Percentiles rank a stretch among this genome's conserved stretches.
Conservation (phyloP, 1,140 invertebrate species). For the Nebria ingens region DNA sequence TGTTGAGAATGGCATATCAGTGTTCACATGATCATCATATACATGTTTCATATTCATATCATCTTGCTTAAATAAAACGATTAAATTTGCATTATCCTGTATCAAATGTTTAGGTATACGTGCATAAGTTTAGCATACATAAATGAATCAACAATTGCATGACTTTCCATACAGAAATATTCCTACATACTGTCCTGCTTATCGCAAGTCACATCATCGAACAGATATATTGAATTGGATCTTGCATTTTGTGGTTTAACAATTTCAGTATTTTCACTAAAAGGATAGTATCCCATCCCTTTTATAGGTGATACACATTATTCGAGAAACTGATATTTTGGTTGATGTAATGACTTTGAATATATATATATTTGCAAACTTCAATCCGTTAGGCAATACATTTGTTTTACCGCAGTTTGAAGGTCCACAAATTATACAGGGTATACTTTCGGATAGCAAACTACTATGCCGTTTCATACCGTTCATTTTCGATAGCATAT, state of each 20-base stretch:
- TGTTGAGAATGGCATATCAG: no score
- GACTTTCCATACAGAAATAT: constrained; percentile 33
- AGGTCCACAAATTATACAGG: constrained; percentile 14
- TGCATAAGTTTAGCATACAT: constrained; percentile 32
- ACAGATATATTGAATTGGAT: constrained; percentile 30
- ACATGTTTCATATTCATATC: constrained; percentile 34
- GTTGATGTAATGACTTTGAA: constrained; percentile 29
- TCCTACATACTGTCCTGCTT: constrained; percentile 29
- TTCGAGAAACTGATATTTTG: constrained; percentile 27
- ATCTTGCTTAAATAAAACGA: constrained; percentile 35
- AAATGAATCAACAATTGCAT: constrained; percentile 31
- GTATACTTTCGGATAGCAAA: neutral
- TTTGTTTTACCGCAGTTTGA: constrained; percentile 33
- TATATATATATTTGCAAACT: constrained; percentile 31
- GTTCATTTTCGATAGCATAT: neutral
- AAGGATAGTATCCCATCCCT: constrained; percentile 25
- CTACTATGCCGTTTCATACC: neutral
- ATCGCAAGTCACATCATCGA: constrained; percentile 33
- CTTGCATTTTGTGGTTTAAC: constrained; percentile 19
- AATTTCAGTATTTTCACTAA: constrained; percentile 25
- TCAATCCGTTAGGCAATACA: constrained; percentile 24
- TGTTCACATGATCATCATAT: constrained; percentile 35
- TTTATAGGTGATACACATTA: constrained; percentile 20
- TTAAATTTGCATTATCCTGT: constrained; percentile 33
- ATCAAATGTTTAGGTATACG: constrained; percentile 34